Conservation (phyloP, 2,797 vertebrate genomes). For the Cyprinella venusta region DNA sequence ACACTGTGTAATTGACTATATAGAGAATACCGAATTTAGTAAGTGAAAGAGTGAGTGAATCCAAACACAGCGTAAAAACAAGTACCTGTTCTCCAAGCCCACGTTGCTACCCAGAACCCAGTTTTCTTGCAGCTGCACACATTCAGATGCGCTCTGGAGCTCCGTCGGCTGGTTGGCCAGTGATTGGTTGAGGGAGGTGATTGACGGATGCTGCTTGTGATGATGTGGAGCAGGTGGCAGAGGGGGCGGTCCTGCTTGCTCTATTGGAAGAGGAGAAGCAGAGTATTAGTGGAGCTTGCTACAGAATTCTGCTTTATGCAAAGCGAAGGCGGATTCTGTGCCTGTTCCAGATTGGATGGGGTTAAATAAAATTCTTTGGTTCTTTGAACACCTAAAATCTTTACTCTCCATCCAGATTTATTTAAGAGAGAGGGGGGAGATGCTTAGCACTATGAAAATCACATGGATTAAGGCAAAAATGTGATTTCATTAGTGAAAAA, state of each 20-base stretch:
- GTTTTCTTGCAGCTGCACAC: constrained; percentile 99
- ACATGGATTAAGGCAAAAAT: background rate
- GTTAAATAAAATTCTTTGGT: constrained; percentile 35
- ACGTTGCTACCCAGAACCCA: constrained; percentile 99
- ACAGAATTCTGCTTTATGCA: constrained; percentile 30
- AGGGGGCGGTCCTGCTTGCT: constrained; percentile 90
- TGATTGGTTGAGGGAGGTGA: constrained; percentile 95
- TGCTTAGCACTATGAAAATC: constrained; percentile 9
- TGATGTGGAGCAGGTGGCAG: constrained; percentile 90
- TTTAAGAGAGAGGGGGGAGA: background rate
- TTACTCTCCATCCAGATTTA: background rate
- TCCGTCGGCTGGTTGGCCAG: constrained; percentile 97
- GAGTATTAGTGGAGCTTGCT: constrained; percentile 35
- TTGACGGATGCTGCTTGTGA: constrained; percentile 93
- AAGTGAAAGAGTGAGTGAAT: background rate
- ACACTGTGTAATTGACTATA: background rate
- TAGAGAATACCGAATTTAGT: background rate
- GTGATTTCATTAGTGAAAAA: background rate
- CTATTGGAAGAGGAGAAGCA: constrained; percentile 72
- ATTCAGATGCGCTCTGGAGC: constrained; percentile 99
- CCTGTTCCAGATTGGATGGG: background rate
- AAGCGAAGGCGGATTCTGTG: constrained; percentile 3
- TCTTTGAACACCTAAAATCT: background rate
- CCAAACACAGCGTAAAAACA: constrained; percentile 2
- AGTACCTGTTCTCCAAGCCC: constrained; percentile 98